These are phyloP conservation scores for Dilophus febrilis DNA, from an alignment of 2,888 invertebrate species.

Conservation along the genomic window DNA sequence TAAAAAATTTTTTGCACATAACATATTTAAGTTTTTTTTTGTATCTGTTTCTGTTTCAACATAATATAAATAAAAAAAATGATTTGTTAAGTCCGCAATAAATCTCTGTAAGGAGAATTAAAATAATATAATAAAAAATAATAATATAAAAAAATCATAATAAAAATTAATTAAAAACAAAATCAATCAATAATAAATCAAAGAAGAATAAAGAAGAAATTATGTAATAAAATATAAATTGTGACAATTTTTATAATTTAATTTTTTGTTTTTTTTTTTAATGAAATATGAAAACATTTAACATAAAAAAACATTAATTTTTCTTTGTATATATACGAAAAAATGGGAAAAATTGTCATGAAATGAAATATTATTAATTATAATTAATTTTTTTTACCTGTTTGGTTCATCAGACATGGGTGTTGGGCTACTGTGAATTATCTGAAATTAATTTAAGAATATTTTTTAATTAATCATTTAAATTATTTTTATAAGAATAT, in stretches of 20 bases:
- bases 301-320: background rate
- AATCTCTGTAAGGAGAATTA: constrained; percentile 17
- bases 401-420: constrained; percentile 36
- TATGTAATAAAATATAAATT: constrained; percentile 1
- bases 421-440: constrained; percentile 42
- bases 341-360: no score
- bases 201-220: background rate
- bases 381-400: no score
- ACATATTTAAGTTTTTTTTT: background rate
- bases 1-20: no score
- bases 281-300: constrained; percentile 14
- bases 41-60: background rate
- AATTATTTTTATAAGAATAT: no score
- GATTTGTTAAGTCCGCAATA: constrained; percentile 12
- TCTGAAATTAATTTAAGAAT: constrained; percentile 30
- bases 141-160: no score
- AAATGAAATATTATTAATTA: no score
- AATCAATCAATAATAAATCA: no score
- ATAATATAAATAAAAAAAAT: background rate
- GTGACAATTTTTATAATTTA: background rate
- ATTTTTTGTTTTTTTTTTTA: background rate
- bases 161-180: no score
- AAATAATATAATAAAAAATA: constrained; percentile 1
- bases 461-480: no score
- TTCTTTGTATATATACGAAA: background rate